A percentile compares a stretch with the other conserved stretches of the same genome.
Evolutionary conservation across 53 echinoderm and acorn worm genomes (phyloP).

Genomic region (Zoroaster sp.): DNA sequence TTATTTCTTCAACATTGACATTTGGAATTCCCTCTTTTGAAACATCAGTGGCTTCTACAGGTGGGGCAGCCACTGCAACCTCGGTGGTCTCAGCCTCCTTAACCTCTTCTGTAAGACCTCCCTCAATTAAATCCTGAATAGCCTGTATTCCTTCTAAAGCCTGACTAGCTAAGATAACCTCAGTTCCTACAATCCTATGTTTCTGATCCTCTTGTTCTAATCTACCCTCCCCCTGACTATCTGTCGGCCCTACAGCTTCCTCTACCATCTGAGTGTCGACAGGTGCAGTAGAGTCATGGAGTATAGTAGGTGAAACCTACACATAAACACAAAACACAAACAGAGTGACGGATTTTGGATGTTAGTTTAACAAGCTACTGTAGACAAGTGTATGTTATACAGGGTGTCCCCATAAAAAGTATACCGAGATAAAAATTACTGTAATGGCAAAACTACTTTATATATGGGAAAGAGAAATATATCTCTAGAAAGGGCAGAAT

Average conservation of each 20-base stretch:
- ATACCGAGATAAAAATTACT: too few relatives aligned
- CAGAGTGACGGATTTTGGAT: background rate
- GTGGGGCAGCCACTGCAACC: background rate
- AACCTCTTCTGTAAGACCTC: background rate
- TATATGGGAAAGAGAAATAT: too few relatives aligned
- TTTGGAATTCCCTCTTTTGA: background rate
- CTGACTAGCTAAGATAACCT: conserved; percentile 47
- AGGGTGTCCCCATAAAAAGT: too few relatives aligned
- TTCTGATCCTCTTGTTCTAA: conserved; percentile 16
- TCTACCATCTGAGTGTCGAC: background rate
- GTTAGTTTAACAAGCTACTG: too few relatives aligned
- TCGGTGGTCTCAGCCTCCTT: background rate
- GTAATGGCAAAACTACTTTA: too few relatives aligned
- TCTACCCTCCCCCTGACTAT: conserved; percentile 26
- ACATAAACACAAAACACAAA: background rate
- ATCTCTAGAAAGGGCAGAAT: too few relatives aligned
- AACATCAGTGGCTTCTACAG: background rate
- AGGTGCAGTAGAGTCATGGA: background rate
- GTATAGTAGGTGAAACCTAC: conserved; percentile 9
- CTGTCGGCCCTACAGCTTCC: background rate
- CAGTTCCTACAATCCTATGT: conserved; percentile 18
- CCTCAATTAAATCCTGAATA: conserved; percentile 19
- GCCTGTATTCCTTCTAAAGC: conserved; percentile 14
- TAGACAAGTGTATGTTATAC: too few relatives aligned
- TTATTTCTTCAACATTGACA: background rate